Conservation (phyloP, 1,140 invertebrate species). For the Vollenhovia emeryi region DNA sequence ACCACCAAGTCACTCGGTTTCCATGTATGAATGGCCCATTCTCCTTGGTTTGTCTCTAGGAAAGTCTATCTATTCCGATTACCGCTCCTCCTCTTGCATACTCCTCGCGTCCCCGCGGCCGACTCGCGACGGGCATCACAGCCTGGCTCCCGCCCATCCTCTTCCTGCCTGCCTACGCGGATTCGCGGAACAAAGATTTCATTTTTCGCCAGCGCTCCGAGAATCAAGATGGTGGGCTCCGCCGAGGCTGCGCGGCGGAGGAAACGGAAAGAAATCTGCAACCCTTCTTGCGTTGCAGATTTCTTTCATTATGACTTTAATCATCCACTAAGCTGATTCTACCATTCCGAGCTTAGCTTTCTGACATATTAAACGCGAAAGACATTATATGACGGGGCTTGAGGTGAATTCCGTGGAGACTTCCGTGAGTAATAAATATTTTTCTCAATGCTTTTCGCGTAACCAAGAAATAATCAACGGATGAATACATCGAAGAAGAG, state of each 20-base stretch:
- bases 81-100: conserved; percentile 64
- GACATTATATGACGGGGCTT: not conserved
- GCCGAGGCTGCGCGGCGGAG: conserved; percentile 48
- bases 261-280: not conserved
- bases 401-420: not conserved
- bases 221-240: conserved; percentile 60
- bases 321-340: conserved; percentile 65
- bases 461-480: not conserved
- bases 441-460: not conserved
- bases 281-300: conserved; percentile 71
- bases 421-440: not conserved
- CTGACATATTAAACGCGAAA: conserved; percentile 44
- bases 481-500: not conserved
- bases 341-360: conserved; percentile 35
- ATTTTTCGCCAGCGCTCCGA: conserved; percentile 71
- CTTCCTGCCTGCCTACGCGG: conserved; percentile 67
- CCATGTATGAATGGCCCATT: conserved; percentile 83
- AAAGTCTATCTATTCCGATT: conserved; percentile 83
- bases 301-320: conserved; percentile 73
- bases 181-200: conserved; percentile 79
- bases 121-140: conserved; percentile 66
- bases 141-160: conserved; percentile 61
- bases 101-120: conserved; percentile 5
- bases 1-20: conserved; percentile 78
- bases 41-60: conserved; percentile 84